A percentile compares a stretch with the other conserved stretches of the same genome.
Evolutionary conservation across 2,113 vertebrate genomes (phyloP).

Genomic region (Ameiurus melas): DNA sequence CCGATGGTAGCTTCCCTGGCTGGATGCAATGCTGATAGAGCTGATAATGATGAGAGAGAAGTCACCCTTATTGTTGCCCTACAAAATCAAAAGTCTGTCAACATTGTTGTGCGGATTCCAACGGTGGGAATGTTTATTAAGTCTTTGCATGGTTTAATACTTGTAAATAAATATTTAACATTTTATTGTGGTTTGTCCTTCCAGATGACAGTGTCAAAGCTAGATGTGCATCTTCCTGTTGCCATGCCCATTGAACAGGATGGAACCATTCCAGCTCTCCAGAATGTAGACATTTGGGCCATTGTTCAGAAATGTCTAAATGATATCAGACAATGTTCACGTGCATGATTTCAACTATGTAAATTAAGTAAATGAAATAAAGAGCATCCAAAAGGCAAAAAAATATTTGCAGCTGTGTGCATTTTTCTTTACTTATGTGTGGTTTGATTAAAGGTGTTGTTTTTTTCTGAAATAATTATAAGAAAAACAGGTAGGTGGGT

Average conservation of each 20-base stretch:
- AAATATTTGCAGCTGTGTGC: not conserved
- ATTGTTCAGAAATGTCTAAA: constrained; percentile 50
- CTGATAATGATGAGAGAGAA: constrained; percentile 68
- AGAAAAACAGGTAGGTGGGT: not conserved
- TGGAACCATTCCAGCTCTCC: constrained; percentile 30
- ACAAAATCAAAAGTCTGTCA: constrained; percentile 70
- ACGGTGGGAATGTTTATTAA: no score
- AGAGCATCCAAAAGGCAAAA: constrained; percentile 65
- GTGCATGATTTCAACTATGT: constrained; percentile 63
- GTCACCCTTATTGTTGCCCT: constrained; percentile 69
- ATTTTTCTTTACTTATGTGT: not conserved
- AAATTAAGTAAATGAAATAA: constrained; percentile 68
- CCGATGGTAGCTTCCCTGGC: constrained; percentile 47
- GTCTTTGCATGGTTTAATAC: not conserved
- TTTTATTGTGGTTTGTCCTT: not conserved
- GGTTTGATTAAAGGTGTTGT: not conserved
- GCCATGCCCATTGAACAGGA: constrained; percentile 66
- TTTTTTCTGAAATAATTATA: not conserved
- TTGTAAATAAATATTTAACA: constrained; percentile 4
- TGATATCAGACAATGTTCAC: constrained; percentile 51
- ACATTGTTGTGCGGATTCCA: constrained; percentile 69
- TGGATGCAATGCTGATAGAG: constrained; percentile 59
- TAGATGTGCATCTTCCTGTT: constrained; percentile 68
- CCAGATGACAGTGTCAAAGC: constrained; percentile 70
- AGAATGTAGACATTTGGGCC: constrained; percentile 11